Base-by-base conservation (phyloP, 2,888 invertebrate genomes). In the Apotomis betuletana region DNA sequence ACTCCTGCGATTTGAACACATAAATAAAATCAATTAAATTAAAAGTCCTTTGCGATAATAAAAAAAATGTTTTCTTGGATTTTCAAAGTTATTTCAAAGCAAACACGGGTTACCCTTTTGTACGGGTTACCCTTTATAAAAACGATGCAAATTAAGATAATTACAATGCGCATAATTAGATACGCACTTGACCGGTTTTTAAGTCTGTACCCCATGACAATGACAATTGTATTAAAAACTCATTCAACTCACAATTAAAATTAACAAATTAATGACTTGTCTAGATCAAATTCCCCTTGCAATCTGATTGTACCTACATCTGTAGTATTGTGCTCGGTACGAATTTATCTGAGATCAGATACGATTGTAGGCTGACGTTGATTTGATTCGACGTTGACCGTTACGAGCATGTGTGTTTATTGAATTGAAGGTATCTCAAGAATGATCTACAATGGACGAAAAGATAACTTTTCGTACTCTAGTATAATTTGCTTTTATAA, bases 361-460 rank as follows among this genome's bases (percentile, higher is more conserved):
- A 60, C 54, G 49, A 70, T 67, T 67, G 61, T 70, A 3, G 5
- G 44, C 54, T 70, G 67, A 70, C 70, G 55, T 57, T 70, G 55
- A 70, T 70, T 61, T 55, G 67, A 52, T 27, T n/a, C 15, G 70
- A 70, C 65, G 54, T 38, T 70, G 65, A 49, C 65, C 60, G 55
- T 67, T 70, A 57, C 27, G 38, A 0, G 46, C 60, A 67, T 61
- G 46, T 60, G 70, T 46, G 58, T 12, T 15, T n/a, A n/a, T n/a
- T 9, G 8, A 55, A 46, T 41, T 6, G 41, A 6, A 41, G 27
- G 36, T 54, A 41, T 62, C 51, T 61, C 5, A 52, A 36, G 36
- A 27, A n/a, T 15, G 10, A 62, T 62, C 46, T 36, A 4, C 13
- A 13, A 49, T 49, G 8, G 49, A 49, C 49, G 12, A 49, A 41